Evolutionary conservation across 2,888 invertebrate species (phyloP), one percentile per base, ranked within the genome.

Genomic region (Melolontha melolontha): DNA sequence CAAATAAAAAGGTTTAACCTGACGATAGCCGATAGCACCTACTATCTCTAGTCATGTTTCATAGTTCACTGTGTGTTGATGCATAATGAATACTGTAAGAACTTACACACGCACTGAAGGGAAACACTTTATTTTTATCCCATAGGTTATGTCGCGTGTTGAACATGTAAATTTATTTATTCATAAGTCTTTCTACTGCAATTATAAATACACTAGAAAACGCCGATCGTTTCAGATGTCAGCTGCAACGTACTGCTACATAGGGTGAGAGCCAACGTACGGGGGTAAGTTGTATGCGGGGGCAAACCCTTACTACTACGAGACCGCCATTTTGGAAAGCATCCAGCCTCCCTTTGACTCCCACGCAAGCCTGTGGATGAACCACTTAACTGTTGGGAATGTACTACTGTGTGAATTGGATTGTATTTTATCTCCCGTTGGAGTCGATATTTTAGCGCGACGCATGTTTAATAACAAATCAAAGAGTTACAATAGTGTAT

Each of bases 291-390:
- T 64, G 39, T 29, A 42, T 34, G 51, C 57, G 66, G 63, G 64
- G 54, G 64, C 54, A 27, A 52, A 54, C 69, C 65, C 69, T 64
- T 70, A 77, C 72, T 70, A 77, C 72, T 73, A 72, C 57, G 63
- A 57, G 64, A 72, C 73, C 72, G 77, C 80, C 78, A 78, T 77
- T 76, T 79, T 78, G 77, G 72, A 74, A 72, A 74, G 75, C 76
- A 75, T 73, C 75, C 80, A 78, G 79, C 79, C 75, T 79, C 79
- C 76, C 74, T 71, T 68, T 67, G 63, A 66, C 72, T 66, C 71
- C 73, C 55, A 68, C 72, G 68, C 70, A 69, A 69, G 47, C 68
- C 52, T 69, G 70, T 71, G 67, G 69, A 62, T 62, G 59, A 62
- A 68, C 67, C 73, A 68, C 72, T 70, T 72, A 72, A 71, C 70